Percentiles rank a stretch among this genome's conserved stretches.
phyloP scores from a whole-genome alignment of 2,113 vertebrate genomes.

The Mormyrus iriodes region DNA sequence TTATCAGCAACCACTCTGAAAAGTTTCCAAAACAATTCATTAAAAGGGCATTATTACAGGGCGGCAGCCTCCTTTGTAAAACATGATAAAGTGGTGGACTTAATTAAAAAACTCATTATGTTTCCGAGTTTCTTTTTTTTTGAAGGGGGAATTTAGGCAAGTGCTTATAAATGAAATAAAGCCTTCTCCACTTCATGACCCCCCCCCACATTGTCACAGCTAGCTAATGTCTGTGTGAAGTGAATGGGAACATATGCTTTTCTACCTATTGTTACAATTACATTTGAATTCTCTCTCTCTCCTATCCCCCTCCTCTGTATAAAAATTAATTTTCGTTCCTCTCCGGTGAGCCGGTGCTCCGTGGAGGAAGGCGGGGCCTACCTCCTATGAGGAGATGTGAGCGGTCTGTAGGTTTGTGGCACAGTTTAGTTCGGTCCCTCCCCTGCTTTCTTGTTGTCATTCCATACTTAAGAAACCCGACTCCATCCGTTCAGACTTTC shows the following conservation, averaged over 20 bases:
- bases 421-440: constrained; percentile 22
- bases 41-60: constrained; percentile 47
- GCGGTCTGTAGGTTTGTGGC: constrained; percentile 23
- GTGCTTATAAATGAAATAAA: constrained; percentile 45
- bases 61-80: constrained; percentile 41
- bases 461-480: not conserved
- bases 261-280: constrained; percentile 44
- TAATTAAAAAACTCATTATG: constrained; percentile 67
- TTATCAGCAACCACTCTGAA: constrained; percentile 47
- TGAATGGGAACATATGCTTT: constrained; percentile 31
- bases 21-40: constrained; percentile 66
- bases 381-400: constrained; percentile 26
- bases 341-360: constrained; percentile 23
- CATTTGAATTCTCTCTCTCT: constrained; percentile 32
- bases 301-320: not conserved
- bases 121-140: constrained; percentile 36
- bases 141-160: constrained; percentile 39
- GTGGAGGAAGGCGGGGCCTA: constrained; percentile 24
- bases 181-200: constrained; percentile 10
- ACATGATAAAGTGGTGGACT: constrained; percentile 52
- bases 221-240: constrained; percentile 26
- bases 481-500: not conserved
- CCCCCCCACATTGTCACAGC: constrained; percentile 14
- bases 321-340: constrained; percentile 42
- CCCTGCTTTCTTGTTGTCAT: not conserved